Evolutionary conservation across 2,888 invertebrate genomes (phyloP), one percentile per base, ranked within the genome.

Genomic region (Hymenopus coronatus): DNA sequence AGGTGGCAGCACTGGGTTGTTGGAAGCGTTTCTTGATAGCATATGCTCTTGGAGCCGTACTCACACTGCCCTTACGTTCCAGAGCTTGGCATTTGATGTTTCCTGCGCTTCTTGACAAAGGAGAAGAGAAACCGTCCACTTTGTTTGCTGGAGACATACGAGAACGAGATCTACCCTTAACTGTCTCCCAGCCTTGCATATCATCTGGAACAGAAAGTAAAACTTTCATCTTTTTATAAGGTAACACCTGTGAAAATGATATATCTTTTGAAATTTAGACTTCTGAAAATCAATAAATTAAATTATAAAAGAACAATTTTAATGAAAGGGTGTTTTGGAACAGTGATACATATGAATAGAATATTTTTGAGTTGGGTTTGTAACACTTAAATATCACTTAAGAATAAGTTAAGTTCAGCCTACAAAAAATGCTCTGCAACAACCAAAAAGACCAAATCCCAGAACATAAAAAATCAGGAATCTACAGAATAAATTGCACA

Each of bases 161-260:
- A 2, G 94, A 95, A 82, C 96, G 95, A 85, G 96, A 96, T 91
- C 97, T 91, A 83, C 93, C 92, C 89, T 93, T 96, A 0, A 98
- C 98, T 0, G 97, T 98, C 90, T 98, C 95, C 98, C 98, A 98
- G 0, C 98, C 98, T 89, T 94, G 93, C 83, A 92, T 91, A 88
- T 93, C 93, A 85, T 93, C 92, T 91, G 81, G 4, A 87, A 89
- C 54, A 87, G 27, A 88, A 28, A 70, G 82, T 25, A 40, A 87
- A 83, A 82, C 82, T 28, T 28, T 82, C 84, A 82, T 30, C 83
- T 83, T 28, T 83, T 83, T 82, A 4, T 9, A 82, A 82, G 82
- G 14, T 82, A 82, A 15, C 82, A 81, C 82, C 6, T 81, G 3
- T 81, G 3, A 81, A 81, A 81, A 81, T 81, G 20, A 81, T 28